A percentile compares a stretch with the other conserved stretches of the same genome.
These are phyloP conservation scores for Andrena trimmerana DNA, from an alignment of 2,888 invertebrate genomes.

Conservation along the genomic window DNA sequence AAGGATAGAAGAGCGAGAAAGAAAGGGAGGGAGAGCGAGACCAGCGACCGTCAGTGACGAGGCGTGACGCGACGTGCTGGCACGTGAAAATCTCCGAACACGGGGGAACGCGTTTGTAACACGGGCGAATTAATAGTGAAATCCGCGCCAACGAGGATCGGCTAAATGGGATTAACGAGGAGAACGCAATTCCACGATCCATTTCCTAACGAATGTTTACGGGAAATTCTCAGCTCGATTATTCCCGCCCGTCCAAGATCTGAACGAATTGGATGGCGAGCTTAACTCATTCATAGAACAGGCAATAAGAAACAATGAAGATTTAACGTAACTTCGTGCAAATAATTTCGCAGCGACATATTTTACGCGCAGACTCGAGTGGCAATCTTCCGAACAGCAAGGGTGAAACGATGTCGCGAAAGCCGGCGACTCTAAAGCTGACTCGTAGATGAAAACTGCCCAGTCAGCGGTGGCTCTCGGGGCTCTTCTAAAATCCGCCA, in stretches of 20 bases:
- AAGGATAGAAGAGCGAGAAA: constrained; percentile 11
- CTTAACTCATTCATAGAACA: no score
- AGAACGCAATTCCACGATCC: constrained; percentile 12
- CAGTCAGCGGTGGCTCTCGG: constrained; percentile 32
- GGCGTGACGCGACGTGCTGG: constrained; percentile 53
- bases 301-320: no score
- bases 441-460: constrained; percentile 10
- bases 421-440: not conserved
- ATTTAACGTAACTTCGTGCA: no score
- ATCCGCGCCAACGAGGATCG: constrained; percentile 24
- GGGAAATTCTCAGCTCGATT: not conserved
- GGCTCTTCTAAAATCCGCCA: constrained; percentile 17
- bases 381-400: not conserved
- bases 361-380: not conserved
- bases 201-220: constrained; percentile 20
- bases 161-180: constrained; percentile 11
- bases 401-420: not conserved
- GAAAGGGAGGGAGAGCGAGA: constrained; percentile 2
- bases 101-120: constrained; percentile 41
- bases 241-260: not conserved
- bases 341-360: not conserved
- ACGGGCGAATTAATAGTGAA: constrained; percentile 51
- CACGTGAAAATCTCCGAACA: constrained; percentile 51
- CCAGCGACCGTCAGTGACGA: constrained; percentile 45
- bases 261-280: no score